Conservation (phyloP, 2,797 vertebrate species). For the Falco novaeseelandiae region DNA sequence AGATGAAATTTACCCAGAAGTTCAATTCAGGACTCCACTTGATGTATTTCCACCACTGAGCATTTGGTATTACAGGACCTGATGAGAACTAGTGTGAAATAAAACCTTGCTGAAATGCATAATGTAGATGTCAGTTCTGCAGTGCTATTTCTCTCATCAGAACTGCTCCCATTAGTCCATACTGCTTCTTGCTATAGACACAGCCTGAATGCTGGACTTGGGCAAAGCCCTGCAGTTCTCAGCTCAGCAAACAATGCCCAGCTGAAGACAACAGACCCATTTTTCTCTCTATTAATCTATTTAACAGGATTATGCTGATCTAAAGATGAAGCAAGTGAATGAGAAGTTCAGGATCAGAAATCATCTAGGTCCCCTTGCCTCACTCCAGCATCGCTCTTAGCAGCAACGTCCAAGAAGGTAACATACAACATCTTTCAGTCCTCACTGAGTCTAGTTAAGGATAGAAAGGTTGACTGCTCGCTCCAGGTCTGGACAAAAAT, state of each 20-base stretch:
- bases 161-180: neutral
- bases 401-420: neutral
- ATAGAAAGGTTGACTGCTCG: neutral
- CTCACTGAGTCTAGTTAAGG: neutral
- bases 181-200: neutral
- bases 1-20: neutral
- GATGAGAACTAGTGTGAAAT: accelerated
- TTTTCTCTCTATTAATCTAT: neutral
- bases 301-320: neutral
- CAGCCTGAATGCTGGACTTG: neutral
- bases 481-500: neutral
- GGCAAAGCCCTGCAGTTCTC: neutral
- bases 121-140: neutral
- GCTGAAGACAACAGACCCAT: neutral
- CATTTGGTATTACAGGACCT: neutral
- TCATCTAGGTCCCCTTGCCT: neutral
- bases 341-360: neutral
- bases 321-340: neutral
- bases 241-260: neutral
- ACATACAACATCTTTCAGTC: neutral
- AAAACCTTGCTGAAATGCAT: neutral
- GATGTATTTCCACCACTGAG: neutral
- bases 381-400: neutral
- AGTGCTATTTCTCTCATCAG: neutral
- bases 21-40: neutral